phyloP scores from a whole-genome alignment of 2,888 invertebrate species.

The Pecten maximus region DNA sequence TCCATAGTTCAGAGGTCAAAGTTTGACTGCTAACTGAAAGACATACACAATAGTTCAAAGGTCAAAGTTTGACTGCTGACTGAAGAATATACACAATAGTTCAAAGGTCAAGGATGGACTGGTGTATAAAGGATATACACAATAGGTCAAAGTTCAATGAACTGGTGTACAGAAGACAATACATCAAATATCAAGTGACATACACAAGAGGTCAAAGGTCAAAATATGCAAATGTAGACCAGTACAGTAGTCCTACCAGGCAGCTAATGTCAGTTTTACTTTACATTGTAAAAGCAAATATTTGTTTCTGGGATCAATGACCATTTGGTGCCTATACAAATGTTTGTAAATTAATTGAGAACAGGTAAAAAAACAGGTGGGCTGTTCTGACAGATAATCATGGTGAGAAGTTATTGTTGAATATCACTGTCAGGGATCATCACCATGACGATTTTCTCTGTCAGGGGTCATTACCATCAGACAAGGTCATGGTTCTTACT shows the following conservation, averaged over 20 bases:
- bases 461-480: conserved; percentile 26
- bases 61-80: background rate
- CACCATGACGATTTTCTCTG: background rate
- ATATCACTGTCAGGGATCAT: background rate
- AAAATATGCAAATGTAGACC: background rate
- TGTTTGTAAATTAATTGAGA: background rate
- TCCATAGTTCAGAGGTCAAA: background rate
- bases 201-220: background rate
- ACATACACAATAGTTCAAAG: background rate
- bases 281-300: background rate
- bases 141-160: background rate
- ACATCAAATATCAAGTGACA: too few species aligned
- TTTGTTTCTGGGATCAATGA: background rate
- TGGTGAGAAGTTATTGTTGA: too few species aligned
- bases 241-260: too few species aligned
- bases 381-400: background rate
- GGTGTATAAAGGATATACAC: background rate
- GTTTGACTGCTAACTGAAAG: background rate
- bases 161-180: too few species aligned
- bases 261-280: too few species aligned
- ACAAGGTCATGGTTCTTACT: background rate
- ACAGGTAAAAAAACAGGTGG: background rate
- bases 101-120: background rate
- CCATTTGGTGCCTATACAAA: background rate
- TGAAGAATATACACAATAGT: background rate